Base-by-base conservation (phyloP, 2,888 invertebrate genomes). In the Lepidocyrtinus sp. region DNA sequence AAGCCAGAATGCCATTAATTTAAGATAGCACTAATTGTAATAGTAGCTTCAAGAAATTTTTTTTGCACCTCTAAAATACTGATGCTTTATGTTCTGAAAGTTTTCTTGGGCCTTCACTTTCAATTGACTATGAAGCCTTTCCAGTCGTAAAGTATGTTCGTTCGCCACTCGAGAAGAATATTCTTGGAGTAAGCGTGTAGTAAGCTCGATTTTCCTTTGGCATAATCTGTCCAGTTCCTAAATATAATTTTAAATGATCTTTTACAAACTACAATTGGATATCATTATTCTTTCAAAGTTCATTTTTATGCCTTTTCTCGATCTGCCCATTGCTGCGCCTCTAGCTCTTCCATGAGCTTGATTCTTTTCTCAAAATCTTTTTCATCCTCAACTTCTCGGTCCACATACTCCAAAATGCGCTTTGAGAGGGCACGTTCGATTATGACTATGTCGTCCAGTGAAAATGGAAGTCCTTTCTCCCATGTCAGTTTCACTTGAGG, bases 261-360 rank as follows among this genome's bases (percentile, higher is more conserved):
- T 46, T 9, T 15, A 15, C 12, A 46, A 46, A 46, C 46, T 12
- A 46, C 9, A 12, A 12, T 46, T 46, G 9, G 46, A 12, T n/a
- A n/a, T n/a, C n/a, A n/a, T n/a, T n/a, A n/a, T n/a, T n/a, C n/a
- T n/a, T n/a, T 27, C 5, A 45, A 45, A 36, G n/a, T 15, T 19
- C n/a, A 15, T 69, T 24, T 17, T 55, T 22, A 45, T 87, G 93
- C 94, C 84, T 93, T 91, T 88, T 96, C 95, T 81, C 96, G 91
- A 72, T 94, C 93, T 9, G 93, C 91, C 95, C 95, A 96, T 87
- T 95, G 93, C 85, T 95, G 93, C 80, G 93, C 91, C 88, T 96
- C 96, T 83, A 96, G 91, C n/a, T 94, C 93, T 67, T 92, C 92
- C 83, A 96, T 91, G 87, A 95, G 92, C n/a, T 89, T 90, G 15